Evolutionary conservation across 2,797 vertebrate species (phyloP).

Genomic region (Coendou prehensilis): DNA sequence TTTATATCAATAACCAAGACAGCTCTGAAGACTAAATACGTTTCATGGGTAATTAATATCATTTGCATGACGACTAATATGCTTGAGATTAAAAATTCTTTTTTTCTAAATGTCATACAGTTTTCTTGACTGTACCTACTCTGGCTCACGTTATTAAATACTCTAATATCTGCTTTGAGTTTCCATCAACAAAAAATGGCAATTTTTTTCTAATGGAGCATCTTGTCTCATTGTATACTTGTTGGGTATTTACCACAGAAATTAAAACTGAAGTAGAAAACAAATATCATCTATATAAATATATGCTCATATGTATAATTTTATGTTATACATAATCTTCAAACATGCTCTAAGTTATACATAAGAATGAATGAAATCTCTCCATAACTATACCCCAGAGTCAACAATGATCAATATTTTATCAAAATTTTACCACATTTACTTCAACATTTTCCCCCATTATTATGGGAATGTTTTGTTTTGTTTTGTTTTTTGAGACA

Average conservation of each 20-base stretch:
- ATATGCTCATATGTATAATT: not conserved
- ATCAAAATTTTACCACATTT: not conserved
- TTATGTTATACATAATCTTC: not conserved
- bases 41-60: slow-evolving; percentile 65
- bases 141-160: not conserved
- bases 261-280: slow-evolving; percentile 32
- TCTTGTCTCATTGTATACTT: not conserved
- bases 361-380: not conserved
- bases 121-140: not conserved
- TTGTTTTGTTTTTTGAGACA: not conserved
- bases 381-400: not conserved
- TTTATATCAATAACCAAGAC: slow-evolving; percentile 43
- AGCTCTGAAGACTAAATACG: slow-evolving; percentile 30
- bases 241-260: not conserved
- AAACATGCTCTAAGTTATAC: not conserved
- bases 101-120: not conserved
- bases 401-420: not conserved
- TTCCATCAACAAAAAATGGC: not conserved
- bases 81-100: slow-evolving; percentile 30
- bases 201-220: not conserved
- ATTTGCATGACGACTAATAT: slow-evolving; percentile 42
- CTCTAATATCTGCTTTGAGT: not conserved
- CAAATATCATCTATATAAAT: not conserved
- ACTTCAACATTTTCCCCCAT: not conserved
- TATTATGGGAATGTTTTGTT: not conserved